phyloP scores from a whole-genome alignment of 2,888 invertebrate genomes.

The Patella ulyssiponensis region DNA sequence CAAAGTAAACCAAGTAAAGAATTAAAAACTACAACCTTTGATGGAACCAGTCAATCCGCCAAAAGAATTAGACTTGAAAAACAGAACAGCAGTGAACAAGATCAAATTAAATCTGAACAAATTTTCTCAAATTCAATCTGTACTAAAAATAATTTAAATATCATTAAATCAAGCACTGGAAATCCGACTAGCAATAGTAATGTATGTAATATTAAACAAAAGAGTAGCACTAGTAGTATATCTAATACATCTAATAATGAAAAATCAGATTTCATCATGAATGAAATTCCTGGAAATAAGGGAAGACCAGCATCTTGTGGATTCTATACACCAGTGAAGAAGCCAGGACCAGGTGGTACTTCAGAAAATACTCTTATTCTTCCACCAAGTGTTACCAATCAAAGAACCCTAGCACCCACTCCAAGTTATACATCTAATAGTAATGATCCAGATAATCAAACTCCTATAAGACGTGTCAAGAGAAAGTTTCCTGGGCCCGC shows the following conservation, averaged over 20 bases:
- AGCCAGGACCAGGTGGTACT: not conserved
- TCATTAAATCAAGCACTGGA: too few relatives aligned
- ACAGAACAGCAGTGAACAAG: not conserved
- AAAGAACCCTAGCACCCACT: not conserved
- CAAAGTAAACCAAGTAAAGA: not conserved
- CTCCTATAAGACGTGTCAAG: constrained; percentile 27
- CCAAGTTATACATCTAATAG: not conserved
- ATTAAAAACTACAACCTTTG: too few relatives aligned
- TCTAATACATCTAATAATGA: too few relatives aligned
- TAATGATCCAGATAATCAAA: not conserved
- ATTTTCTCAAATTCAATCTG: not conserved
- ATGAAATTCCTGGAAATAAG: too few relatives aligned
- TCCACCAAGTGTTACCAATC: not conserved
- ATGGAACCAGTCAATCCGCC: not conserved
- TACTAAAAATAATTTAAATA: not conserved
- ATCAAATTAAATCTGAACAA: not conserved
- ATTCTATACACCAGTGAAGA: not conserved
- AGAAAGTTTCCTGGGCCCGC: constrained; percentile 70
- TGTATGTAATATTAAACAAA: not conserved
- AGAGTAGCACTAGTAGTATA: not conserved
- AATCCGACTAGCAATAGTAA: not conserved
- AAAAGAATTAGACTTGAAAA: not conserved
- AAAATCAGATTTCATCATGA: too few relatives aligned
- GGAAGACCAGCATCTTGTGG: not conserved
- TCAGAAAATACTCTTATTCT: not conserved